phyloP scores from a whole-genome alignment of 1,140 invertebrate genomes.

The Ceratitis capitata region DNA sequence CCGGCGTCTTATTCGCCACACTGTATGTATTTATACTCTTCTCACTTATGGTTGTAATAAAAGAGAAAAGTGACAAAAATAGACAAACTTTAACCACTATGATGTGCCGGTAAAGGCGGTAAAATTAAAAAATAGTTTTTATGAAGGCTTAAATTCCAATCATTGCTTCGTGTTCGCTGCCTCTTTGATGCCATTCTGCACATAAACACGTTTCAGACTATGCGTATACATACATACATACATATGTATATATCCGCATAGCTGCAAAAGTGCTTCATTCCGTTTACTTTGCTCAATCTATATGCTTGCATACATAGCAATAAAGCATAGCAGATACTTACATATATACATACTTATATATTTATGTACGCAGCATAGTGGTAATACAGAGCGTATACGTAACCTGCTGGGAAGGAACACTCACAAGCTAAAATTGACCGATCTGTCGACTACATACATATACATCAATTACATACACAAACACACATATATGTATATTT shows the following conservation, averaged over 20 bases:
- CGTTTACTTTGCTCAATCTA: not conserved
- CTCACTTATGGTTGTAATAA: not conserved
- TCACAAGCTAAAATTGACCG: not conserved
- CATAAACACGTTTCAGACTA: not conserved
- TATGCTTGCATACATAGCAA: not conserved
- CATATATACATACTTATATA: too few species aligned
- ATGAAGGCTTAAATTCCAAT: slow-evolving; percentile 38
- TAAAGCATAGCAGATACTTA: too few species aligned
- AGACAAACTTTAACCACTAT: not conserved
- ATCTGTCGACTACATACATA: not conserved
- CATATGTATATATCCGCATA: not conserved
- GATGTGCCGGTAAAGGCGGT: not conserved
- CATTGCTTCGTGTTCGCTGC: slow-evolving; percentile 32
- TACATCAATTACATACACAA: too few species aligned
- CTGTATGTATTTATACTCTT: too few species aligned
- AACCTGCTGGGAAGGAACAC: not conserved
- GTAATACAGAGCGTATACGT: not conserved
- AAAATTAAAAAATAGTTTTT: slow-evolving; percentile 30
- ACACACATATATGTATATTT: not conserved
- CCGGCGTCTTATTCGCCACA: not conserved
- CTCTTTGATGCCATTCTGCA: slow-evolving; percentile 5
- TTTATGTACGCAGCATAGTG: not conserved
- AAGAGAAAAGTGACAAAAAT: not conserved
- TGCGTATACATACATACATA: too few species aligned
- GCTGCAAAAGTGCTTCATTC: not conserved